Conservation (phyloP, 1,140 invertebrate species). For the Adelges cooleyi region DNA sequence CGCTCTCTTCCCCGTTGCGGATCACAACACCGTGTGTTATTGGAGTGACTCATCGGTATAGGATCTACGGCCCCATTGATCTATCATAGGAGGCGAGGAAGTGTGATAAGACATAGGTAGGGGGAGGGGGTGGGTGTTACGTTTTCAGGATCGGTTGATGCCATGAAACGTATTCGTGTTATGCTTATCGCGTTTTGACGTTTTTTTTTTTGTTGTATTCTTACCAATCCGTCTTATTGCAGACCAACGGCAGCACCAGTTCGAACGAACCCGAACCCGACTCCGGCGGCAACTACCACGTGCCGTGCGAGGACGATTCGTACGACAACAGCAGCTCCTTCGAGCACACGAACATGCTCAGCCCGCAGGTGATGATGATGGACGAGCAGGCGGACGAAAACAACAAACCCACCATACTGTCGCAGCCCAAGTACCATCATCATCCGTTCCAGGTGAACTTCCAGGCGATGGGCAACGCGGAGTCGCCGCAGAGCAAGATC, state of each 20-base stretch:
- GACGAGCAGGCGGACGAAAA: constrained; percentile 6
- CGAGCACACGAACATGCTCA: constrained; percentile 3
- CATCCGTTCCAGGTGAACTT: constrained; percentile 5
- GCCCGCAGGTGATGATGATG: constrained; percentile 22
- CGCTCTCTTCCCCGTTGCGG: too few species aligned
- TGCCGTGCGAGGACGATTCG: background rate
- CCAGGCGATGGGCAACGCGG: background rate
- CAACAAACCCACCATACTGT: constrained; percentile 16
- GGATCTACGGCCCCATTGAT: too few species aligned
- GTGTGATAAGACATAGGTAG: too few species aligned
- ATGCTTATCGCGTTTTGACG: too few species aligned
- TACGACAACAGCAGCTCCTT: constrained; percentile 1
- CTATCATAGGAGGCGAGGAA: too few species aligned
- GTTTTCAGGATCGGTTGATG: too few species aligned
- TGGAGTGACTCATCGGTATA: too few species aligned
- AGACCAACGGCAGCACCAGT: constrained; percentile 4
- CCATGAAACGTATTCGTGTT: too few species aligned
- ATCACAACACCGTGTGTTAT: too few species aligned
- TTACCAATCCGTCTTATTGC: too few species aligned
- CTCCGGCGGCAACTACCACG: background rate
- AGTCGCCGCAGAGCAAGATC: background rate
- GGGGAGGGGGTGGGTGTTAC: too few species aligned
- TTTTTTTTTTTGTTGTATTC: too few species aligned
- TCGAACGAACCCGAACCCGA: background rate
- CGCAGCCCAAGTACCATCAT: constrained; percentile 10